Percentiles rank a stretch among this genome's conserved stretches.
These are phyloP conservation scores for Oreortyx pictus DNA, from an alignment of 2,797 vertebrate genomes.

Conservation along the genomic window DNA sequence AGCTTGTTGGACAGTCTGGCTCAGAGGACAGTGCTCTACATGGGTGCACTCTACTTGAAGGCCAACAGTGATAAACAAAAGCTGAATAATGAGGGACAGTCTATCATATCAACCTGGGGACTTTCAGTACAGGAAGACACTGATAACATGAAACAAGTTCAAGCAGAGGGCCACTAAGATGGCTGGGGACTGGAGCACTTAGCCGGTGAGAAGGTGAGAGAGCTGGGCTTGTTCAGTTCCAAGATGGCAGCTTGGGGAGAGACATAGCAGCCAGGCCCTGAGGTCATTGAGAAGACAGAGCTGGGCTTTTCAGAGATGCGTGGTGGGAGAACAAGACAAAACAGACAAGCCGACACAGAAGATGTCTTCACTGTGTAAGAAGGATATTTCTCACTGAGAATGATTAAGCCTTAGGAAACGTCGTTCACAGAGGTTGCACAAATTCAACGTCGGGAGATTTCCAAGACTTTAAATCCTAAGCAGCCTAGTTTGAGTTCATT, in stretches of 20 bases:
- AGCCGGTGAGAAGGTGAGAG: background rate
- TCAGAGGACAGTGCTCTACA: background rate
- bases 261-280: background rate
- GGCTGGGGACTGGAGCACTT: fast-evolving
- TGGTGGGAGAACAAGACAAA: background rate
- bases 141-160: background rate
- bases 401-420: background rate
- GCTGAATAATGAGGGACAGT: background rate
- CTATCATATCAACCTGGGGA: background rate
- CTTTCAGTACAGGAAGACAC: background rate
- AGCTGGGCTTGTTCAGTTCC: background rate
- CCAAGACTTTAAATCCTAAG: background rate
- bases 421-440: background rate
- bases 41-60: too few species aligned
- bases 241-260: background rate
- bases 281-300: background rate
- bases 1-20: background rate
- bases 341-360: background rate
- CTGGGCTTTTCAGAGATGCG: background rate
- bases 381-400: background rate
- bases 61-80: background rate
- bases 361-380: background rate
- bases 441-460: background rate
- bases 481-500: background rate
- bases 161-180: background rate